A percentile compares a stretch with the other conserved stretches of the same genome.
Conservation (phyloP, 2,888 invertebrate species). For the Therioaphis trifolii region DNA sequence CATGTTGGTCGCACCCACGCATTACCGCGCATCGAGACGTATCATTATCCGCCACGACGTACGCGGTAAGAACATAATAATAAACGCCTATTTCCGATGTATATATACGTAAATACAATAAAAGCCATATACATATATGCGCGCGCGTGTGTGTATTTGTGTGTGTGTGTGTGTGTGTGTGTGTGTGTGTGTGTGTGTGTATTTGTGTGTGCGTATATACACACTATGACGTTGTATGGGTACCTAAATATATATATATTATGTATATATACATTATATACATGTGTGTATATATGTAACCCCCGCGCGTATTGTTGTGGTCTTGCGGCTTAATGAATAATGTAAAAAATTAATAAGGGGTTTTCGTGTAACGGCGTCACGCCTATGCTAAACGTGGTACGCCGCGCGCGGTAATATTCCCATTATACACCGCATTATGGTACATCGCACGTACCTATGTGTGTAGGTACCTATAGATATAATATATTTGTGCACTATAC, state of each 20-base stretch:
- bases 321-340: slow-evolving; percentile 55
- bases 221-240: too few relatives aligned
- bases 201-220: too few relatives aligned
- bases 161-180: too few relatives aligned
- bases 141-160: too few relatives aligned
- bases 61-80: slow-evolving; percentile 3
- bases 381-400: slow-evolving; percentile 33
- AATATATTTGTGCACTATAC: not conserved
- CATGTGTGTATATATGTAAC: not conserved
- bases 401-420: not conserved
- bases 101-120: too few relatives aligned
- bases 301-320: slow-evolving; percentile 37
- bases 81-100: slow-evolving; percentile 56
- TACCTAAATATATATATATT: too few relatives aligned
- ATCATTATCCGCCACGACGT: slow-evolving; percentile 49
- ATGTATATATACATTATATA: too few relatives aligned
- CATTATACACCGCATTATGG: not conserved
- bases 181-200: too few relatives aligned
- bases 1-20: slow-evolving; percentile 45
- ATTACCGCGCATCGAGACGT: slow-evolving; percentile 24
- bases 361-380: slow-evolving; percentile 53
- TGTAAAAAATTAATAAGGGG: slow-evolving; percentile 57
- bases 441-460: not conserved
- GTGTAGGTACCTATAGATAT: too few relatives aligned
- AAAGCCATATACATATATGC: too few relatives aligned